phyloP scores from a whole-genome alignment of 2,113 vertebrate species.

The Enhydra lutris region DNA sequence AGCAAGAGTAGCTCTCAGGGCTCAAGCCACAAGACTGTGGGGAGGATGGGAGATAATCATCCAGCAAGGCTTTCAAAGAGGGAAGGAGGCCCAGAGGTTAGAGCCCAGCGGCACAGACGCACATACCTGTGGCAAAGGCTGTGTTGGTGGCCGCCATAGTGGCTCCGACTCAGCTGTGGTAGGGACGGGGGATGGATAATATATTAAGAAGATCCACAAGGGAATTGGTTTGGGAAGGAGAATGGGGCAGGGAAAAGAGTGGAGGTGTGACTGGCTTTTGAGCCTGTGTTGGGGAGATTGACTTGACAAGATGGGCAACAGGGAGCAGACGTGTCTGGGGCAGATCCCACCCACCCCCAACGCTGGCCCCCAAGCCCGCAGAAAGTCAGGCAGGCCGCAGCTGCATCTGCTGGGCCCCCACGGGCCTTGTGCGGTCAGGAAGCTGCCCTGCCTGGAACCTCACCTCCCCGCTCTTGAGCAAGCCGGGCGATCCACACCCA shows the following conservation, averaged over 20 bases:
- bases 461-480: not conserved
- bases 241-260: not conserved
- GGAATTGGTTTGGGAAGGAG: not conserved
- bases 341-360: too few relatives aligned
- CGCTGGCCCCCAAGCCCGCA: not conserved
- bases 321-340: not conserved
- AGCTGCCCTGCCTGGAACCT: not conserved
- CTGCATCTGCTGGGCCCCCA: not conserved
- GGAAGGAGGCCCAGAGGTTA: not conserved
- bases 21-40: not conserved
- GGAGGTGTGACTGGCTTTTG: not conserved
- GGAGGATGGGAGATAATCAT: constrained; percentile 14
- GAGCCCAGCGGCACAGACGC: not conserved
- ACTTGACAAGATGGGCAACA: not conserved
- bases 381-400: not conserved
- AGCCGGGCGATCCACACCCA: not conserved
- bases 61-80: not conserved
- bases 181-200: not conserved
- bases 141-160: not conserved
- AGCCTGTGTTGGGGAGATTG: not conserved
- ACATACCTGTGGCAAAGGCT: not conserved
- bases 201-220: not conserved
- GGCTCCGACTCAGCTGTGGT: not conserved
- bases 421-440: not conserved
- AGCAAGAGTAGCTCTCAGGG: not conserved